Evolutionary conservation across 2,113 vertebrate genomes (phyloP).

Genomic region (Oreochromis niloticus): DNA sequence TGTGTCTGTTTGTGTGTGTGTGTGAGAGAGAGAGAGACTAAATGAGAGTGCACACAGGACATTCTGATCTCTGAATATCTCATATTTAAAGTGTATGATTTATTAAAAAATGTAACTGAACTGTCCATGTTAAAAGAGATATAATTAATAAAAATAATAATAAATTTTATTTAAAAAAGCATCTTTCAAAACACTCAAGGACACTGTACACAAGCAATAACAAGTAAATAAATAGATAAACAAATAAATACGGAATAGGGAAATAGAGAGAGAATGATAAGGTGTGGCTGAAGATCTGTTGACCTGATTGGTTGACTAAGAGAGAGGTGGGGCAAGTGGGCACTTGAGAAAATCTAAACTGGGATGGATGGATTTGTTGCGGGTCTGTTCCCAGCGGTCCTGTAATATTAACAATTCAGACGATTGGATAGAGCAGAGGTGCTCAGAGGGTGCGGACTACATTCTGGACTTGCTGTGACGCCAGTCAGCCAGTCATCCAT

Average conservation of each 20-base stretch:
- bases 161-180: fast-evolving
- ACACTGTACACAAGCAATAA: not conserved
- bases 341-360: not conserved
- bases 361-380: fast-evolving
- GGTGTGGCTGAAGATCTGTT: not conserved
- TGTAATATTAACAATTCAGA: not conserved
- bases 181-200: not conserved
- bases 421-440: fast-evolving
- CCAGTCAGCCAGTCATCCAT: not conserved
- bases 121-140: not conserved
- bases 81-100: no score
- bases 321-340: not conserved
- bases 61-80: no score
- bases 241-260: not conserved
- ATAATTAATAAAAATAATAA: not conserved
- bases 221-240: not conserved
- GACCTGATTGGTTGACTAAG: not conserved
- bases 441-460: not conserved
- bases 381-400: fast-evolving
- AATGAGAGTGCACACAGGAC: no score
- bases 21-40: no score
- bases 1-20: no score
- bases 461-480: not conserved
- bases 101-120: not conserved
- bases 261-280: not conserved